Evolutionary conservation across 1,140 invertebrate genomes (phyloP).

Genomic region (Carposina sasakii): DNA sequence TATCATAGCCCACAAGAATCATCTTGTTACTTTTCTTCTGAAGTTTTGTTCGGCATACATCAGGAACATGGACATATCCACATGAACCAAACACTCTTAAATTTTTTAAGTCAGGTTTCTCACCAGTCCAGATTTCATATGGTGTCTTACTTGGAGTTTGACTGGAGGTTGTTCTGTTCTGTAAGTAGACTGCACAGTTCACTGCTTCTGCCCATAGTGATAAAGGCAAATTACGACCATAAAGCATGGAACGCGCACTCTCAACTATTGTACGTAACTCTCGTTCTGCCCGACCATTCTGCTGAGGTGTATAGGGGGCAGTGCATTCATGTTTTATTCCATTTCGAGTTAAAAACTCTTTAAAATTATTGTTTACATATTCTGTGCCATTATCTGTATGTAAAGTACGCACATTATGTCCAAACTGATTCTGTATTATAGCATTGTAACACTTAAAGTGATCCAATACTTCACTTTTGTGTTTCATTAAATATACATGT

Average conservation of each 20-base stretch:
- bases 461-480: slow-evolving; percentile 50
- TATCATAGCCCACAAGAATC: not conserved
- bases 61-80: slow-evolving; percentile 27
- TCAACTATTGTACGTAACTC: no score
- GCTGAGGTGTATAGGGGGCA: slow-evolving; percentile 40
- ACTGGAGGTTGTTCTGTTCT: slow-evolving; percentile 37
- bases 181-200: slow-evolving; percentile 45
- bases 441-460: slow-evolving; percentile 38
- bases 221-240: slow-evolving; percentile 26
- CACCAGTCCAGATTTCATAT: slow-evolving; percentile 23
- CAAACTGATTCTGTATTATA: slow-evolving; percentile 34
- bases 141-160: slow-evolving; percentile 24
- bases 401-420: slow-evolving; percentile 26
- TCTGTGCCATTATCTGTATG: slow-evolving; percentile 52
- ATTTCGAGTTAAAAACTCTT: slow-evolving; percentile 26
- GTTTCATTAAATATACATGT: slow-evolving; percentile 54
- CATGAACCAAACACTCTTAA: slow-evolving; percentile 19
- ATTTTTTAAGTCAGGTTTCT: slow-evolving; percentile 20
- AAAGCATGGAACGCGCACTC: slow-evolving; percentile 36
- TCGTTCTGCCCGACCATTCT: slow-evolving; percentile 60
- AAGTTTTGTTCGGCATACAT: slow-evolving; percentile 20
- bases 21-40: slow-evolving; percentile 21
- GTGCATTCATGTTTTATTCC: slow-evolving; percentile 37
- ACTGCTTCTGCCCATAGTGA: slow-evolving; percentile 26
- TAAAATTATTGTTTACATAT: slow-evolving; percentile 37